These are phyloP conservation scores for Malacoctenus gilli DNA, from an alignment of 2,797 vertebrate species.

Conservation along the genomic window DNA sequence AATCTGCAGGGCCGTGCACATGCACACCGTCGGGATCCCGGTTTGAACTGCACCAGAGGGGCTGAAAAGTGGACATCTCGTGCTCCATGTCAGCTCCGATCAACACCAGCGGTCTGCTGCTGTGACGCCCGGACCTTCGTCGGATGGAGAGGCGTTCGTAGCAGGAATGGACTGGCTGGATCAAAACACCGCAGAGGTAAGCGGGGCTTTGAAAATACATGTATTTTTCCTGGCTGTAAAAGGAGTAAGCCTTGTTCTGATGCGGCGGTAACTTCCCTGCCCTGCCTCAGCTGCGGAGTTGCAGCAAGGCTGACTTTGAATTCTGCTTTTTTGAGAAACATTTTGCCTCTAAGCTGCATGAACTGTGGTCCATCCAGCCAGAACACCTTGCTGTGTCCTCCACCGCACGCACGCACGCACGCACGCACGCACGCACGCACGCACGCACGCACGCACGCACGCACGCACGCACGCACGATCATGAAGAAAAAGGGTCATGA, in stretches of 20 bases:
- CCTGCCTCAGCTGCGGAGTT: not conserved
- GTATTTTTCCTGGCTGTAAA: not conserved
- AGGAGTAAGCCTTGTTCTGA: too few species aligned
- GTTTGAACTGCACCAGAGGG: conserved; percentile 76
- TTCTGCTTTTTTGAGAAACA: not conserved
- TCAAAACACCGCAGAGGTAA: conserved; percentile 84
- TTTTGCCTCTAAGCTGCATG: conserved; percentile 4
- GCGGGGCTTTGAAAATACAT: conserved; percentile 44
- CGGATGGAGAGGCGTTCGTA: conserved; percentile 56
- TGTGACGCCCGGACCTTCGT: conserved; percentile 68
- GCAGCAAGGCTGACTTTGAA: not conserved
- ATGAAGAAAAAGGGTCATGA: too few species aligned
- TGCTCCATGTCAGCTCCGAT: conserved; percentile 70
- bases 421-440: conserved; percentile 48
- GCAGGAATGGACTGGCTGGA: conserved; percentile 69
- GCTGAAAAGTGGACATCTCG: conserved; percentile 63
- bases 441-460: conserved; percentile 12
- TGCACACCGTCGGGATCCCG: conserved; percentile 80
- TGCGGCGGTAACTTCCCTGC: not conserved
- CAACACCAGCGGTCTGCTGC: conserved; percentile 63
- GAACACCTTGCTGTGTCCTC: not conserved
- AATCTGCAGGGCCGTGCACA: conserved; percentile 76
- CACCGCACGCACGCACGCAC: conserved; percentile 6
- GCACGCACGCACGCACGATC: too few species aligned
- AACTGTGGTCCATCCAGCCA: not conserved